Evolutionary conservation across 2,888 invertebrate species (phyloP).

Genomic region (Lasioglossum morio): DNA sequence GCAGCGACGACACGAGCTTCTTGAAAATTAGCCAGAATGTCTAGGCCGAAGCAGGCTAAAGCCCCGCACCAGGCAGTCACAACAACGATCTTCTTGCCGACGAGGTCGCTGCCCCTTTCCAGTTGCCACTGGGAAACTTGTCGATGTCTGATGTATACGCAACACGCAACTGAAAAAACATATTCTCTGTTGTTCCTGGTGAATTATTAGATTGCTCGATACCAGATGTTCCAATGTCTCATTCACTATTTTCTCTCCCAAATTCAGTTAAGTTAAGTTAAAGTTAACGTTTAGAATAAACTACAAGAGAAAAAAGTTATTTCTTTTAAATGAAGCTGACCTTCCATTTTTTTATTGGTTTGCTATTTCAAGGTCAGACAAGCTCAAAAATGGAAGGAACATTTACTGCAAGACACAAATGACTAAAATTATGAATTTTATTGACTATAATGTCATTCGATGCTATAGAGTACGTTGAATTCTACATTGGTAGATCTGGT

Average conservation of each 20-base stretch:
- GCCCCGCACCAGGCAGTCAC: conserved; percentile 85
- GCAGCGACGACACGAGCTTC: conserved; percentile 86
- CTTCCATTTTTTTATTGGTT: too few relatives aligned
- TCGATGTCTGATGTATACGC: conserved; percentile 86
- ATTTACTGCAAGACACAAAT: too few relatives aligned
- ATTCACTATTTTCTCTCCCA: neutral
- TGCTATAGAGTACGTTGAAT: neutral
- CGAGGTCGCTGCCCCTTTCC: conserved; percentile 72
- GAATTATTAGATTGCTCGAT: neutral
- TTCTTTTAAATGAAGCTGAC: too few relatives aligned
- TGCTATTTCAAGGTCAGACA: too few relatives aligned
- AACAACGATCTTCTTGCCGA: conserved; percentile 64
- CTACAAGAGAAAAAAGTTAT: too few relatives aligned
- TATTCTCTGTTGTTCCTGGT: neutral
- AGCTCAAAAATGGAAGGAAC: too few relatives aligned
- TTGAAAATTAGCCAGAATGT: conserved; percentile 88
- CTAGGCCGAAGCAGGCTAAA: conserved; percentile 86
- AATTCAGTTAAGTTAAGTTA: too few relatives aligned
- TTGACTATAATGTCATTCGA: neutral
- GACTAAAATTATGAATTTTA: neutral
- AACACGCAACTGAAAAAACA: conserved; percentile 83
- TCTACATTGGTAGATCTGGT: neutral
- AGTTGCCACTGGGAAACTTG: conserved; percentile 84
- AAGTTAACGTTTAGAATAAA: too few relatives aligned
- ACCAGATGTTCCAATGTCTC: neutral